Percentiles rank a stretch among this genome's conserved stretches.
phyloP scores from a whole-genome alignment of 2,888 invertebrate species.

The Pedicia rivosa region DNA sequence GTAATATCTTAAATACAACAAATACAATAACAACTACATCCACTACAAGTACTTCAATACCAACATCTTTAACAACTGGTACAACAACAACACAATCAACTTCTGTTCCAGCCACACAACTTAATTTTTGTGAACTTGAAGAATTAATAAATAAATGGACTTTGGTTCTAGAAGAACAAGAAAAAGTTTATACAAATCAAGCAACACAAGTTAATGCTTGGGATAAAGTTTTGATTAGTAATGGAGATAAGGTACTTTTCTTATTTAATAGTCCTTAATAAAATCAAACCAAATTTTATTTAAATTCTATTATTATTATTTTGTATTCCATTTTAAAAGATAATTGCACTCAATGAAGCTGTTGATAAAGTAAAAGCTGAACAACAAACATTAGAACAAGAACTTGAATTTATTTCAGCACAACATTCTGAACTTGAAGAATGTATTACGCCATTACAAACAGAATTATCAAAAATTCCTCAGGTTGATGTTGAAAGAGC shows the following conservation, averaged over 20 bases:
- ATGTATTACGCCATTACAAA: constrained; percentile 70
- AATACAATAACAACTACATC: too few species aligned
- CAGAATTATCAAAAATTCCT: constrained; percentile 48
- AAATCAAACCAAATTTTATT: too few species aligned
- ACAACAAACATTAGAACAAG: constrained; percentile 79
- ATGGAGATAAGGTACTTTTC: constrained; percentile 73
- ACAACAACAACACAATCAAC: constrained; percentile 20
- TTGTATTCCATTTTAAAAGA: constrained; percentile 29
- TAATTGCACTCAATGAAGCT: constrained; percentile 61
- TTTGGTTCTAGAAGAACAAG: constrained; percentile 79
- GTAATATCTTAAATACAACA: too few species aligned
- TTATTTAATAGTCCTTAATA: background rate
- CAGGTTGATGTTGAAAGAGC: constrained; percentile 78
- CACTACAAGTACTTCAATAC: background rate
- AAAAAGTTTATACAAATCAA: constrained; percentile 82
- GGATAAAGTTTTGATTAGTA: constrained; percentile 78
- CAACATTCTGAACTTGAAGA: constrained; percentile 90
- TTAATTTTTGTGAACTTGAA: constrained; percentile 75
- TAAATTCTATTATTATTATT: constrained; percentile 8
- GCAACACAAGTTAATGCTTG: constrained; percentile 92
- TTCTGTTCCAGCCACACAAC: constrained; percentile 29
- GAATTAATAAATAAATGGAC: constrained; percentile 92
- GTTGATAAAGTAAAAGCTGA: constrained; percentile 80
- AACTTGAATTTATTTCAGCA: constrained; percentile 80
- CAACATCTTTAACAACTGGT: constrained; percentile 6